Conservation (phyloP, 2,888 invertebrate genomes). For the Dryadula phaetusa region DNA sequence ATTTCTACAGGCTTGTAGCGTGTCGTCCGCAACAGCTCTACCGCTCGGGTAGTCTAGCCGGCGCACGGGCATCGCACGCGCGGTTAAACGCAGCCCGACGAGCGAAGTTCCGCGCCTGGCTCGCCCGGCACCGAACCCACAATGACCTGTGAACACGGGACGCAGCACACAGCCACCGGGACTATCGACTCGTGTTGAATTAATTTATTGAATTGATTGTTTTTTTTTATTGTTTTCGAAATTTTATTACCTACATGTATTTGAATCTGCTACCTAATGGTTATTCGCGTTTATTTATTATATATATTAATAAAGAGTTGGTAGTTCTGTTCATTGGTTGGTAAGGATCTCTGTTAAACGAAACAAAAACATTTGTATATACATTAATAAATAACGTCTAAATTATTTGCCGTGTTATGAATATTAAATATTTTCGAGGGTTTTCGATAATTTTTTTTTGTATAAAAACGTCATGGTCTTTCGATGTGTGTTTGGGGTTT, state of each 20-base stretch:
- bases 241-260: not conserved
- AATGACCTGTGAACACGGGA: not conserved
- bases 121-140: constrained; percentile 45
- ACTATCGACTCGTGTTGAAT: not conserved
- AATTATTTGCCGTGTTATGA: not conserved
- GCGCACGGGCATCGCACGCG: constrained; percentile 62
- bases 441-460: constrained; percentile 9
- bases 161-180: too few species aligned
- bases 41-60: constrained; percentile 64
- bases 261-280: not conserved
- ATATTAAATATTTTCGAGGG: not conserved
- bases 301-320: not conserved
- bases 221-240: too few species aligned
- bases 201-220: too few species aligned
- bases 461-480: not conserved
- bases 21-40: constrained; percentile 69
- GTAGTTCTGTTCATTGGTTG: not conserved
- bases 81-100: constrained; percentile 58
- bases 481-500: not conserved
- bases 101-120: constrained; percentile 62
- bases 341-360: not conserved
- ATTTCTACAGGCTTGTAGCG: constrained; percentile 60
- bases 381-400: constrained; percentile 1
- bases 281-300: not conserved
- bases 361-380: not conserved